Evolutionary conservation across 1,140 invertebrate species (phyloP).

Genomic region (Gonioctena quinquepunctata): DNA sequence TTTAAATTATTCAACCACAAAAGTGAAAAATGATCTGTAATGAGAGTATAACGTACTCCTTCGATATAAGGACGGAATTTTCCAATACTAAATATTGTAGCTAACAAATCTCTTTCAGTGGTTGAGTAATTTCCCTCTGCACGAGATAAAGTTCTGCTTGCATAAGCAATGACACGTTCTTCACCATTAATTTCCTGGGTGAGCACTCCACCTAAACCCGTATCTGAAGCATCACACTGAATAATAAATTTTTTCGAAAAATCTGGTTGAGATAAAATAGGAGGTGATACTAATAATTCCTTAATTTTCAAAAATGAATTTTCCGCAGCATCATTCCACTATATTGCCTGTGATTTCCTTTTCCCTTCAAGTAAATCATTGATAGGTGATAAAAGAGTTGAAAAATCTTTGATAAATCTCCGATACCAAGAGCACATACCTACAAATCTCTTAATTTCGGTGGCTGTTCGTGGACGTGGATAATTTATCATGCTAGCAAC

Average conservation of each 20-base stretch:
- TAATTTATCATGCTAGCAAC: conserved; percentile 49
- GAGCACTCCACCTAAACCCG: conserved; percentile 37
- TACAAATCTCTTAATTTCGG: conserved; percentile 23
- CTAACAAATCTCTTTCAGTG: conserved; percentile 58
- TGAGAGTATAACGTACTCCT: conserved; percentile 53
- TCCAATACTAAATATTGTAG: conserved; percentile 54
- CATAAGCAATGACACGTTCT: conserved; percentile 34
- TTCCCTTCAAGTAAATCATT: conserved; percentile 41
- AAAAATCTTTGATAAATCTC: conserved; percentile 16
- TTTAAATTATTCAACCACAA: conserved; percentile 56
- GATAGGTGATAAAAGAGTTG: conserved; percentile 14
- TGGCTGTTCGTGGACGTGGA: conserved; percentile 34
- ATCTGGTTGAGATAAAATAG: conserved; percentile 24
- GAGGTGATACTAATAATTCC: neutral
- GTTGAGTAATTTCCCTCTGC: conserved; percentile 55
- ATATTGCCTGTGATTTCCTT: conserved; percentile 7
- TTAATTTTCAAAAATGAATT: conserved; percentile 1
- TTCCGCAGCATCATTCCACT: conserved; percentile 2
- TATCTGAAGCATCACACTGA: conserved; percentile 36
- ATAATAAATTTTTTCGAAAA: conserved; percentile 18
- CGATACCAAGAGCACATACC: conserved; percentile 23
- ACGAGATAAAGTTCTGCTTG: conserved; percentile 47
- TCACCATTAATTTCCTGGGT: conserved; percentile 27
- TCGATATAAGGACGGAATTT: conserved; percentile 55
- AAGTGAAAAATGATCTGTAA: conserved; percentile 58